Evolutionary conservation across 2,113 vertebrate species (phyloP).

Genomic region (Motacilla tschutschensis): DNA sequence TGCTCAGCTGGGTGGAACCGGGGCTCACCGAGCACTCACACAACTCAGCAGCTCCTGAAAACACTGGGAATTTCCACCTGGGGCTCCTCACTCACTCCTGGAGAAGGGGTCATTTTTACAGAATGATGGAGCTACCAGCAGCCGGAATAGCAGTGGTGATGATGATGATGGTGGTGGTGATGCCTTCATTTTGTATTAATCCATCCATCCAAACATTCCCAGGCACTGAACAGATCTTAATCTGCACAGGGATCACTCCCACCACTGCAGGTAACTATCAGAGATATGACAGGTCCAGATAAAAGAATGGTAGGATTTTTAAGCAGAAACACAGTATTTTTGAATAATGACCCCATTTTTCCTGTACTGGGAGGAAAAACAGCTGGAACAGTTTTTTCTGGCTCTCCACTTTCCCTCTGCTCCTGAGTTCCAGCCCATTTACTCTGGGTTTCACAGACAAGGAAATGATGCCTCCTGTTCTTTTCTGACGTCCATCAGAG

Average conservation of each 20-base stretch:
- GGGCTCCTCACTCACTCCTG: background rate
- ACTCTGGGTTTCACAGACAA: background rate
- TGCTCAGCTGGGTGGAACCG: background rate
- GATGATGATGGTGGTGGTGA: background rate
- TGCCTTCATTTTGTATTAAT: background rate
- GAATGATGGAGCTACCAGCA: background rate
- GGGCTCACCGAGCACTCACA: background rate
- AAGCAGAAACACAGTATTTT: background rate
- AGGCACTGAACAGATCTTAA: background rate
- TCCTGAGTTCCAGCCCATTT: background rate
- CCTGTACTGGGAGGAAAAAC: background rate
- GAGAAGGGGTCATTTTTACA: background rate
- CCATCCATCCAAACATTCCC: background rate
- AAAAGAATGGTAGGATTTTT: background rate
- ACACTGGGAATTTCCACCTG: background rate
- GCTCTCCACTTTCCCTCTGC: background rate
- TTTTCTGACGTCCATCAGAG: background rate
- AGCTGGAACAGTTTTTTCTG: background rate
- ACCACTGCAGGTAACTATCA: background rate
- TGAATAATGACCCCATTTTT: background rate
- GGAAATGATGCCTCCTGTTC: background rate
- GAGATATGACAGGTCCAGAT: background rate
- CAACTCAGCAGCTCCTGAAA: background rate
- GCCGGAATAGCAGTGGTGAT: background rate
- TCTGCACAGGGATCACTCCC: background rate